Evolutionary conservation across 2,888 invertebrate genomes (phyloP).

Genomic region (Cryptops parisi): DNA sequence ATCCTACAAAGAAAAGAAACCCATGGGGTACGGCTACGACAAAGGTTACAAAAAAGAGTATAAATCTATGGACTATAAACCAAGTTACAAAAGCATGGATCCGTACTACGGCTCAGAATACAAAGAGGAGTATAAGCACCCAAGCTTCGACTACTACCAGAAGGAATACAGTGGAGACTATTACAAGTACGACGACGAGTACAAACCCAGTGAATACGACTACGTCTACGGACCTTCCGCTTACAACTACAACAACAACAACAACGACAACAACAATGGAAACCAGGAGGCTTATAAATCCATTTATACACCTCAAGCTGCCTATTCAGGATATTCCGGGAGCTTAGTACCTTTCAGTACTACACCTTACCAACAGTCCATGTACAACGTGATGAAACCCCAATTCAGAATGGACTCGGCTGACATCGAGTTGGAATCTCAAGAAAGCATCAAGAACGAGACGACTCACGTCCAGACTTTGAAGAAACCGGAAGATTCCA

Average conservation of each 20-base stretch:
- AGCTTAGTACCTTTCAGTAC: neutral
- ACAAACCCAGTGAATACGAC: neutral
- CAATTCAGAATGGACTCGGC: neutral
- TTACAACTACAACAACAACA: neutral
- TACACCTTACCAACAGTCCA: neutral
- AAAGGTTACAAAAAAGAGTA: constrained; percentile 5
- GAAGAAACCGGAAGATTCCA: neutral
- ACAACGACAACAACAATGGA: neutral
- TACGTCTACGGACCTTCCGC: too few species aligned
- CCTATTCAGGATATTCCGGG: neutral
- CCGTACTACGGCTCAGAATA: neutral
- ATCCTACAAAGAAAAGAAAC: neutral
- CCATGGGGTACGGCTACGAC: neutral
- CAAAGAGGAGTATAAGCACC: neutral
- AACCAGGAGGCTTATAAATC: neutral
- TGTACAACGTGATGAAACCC: neutral
- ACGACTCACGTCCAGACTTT: neutral
- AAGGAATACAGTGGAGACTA: neutral
- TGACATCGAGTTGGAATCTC: neutral
- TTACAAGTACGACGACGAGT: neutral
- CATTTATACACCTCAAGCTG: neutral
- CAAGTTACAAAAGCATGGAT: neutral
- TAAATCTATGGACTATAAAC: constrained; percentile 2
- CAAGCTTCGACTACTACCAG: neutral
- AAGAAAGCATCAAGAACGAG: neutral